Evolutionary conservation across 92 coral and sea anemone genomes (phyloP).

Genomic region (Epizoanthus fatuus): DNA sequence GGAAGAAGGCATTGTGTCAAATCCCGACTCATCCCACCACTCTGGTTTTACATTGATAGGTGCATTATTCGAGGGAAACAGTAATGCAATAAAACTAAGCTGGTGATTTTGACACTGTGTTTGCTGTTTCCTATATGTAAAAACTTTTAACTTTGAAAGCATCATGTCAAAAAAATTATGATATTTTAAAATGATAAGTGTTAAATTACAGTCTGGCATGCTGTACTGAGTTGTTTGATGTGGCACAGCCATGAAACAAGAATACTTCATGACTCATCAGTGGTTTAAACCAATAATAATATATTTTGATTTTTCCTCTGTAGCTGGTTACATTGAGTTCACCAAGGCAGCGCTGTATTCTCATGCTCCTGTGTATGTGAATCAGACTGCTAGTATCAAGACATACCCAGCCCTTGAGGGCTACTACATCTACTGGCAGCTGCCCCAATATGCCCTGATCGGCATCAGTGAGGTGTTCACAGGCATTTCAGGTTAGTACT

Average conservation of each 20-base stretch:
- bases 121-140: background rate
- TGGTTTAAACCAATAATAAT: too few species aligned
- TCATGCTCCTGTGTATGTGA: constrained; percentile 52
- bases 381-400: constrained; percentile 78
- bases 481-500: constrained; percentile 88
- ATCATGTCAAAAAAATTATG: too few species aligned
- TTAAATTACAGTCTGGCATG: too few species aligned
- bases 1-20: too few species aligned
- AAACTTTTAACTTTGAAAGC: too few species aligned
- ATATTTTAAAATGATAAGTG: too few species aligned
- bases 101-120: background rate
- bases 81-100: background rate
- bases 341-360: constrained; percentile 65
- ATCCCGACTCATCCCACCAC: too few species aligned
- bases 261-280: too few species aligned
- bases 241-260: too few species aligned
- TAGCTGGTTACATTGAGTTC: constrained; percentile 90
- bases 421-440: constrained; percentile 85
- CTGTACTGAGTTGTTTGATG: too few species aligned
- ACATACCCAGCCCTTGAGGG: constrained; percentile 70
- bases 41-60: too few species aligned
- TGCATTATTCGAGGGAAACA: background rate
- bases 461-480: constrained; percentile 95
- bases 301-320: constrained; percentile 22
- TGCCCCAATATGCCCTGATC: constrained; percentile 87